phyloP scores from a whole-genome alignment of 2,113 vertebrate genomes.

The Sturnira hondurensis region DNA sequence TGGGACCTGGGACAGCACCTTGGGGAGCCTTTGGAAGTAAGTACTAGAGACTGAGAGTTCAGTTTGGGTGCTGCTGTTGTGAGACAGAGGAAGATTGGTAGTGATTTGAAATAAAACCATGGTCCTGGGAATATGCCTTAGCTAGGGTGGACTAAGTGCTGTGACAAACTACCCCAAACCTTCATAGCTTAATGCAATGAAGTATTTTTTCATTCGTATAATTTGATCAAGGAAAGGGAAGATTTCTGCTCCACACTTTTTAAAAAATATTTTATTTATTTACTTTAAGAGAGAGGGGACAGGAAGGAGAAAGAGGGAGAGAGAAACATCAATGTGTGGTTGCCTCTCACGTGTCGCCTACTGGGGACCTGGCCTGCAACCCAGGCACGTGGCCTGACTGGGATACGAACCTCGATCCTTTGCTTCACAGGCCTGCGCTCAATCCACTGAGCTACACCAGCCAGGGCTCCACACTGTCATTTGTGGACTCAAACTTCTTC shows the following conservation, averaged over 20 bases:
- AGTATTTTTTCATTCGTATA: not conserved
- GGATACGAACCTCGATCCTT: too few relatives aligned
- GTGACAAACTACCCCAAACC: not conserved
- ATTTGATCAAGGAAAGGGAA: not conserved
- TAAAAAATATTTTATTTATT: too few relatives aligned
- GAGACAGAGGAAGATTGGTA: not conserved
- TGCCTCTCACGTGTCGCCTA: too few relatives aligned
- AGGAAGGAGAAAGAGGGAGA: too few relatives aligned
- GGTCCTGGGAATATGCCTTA: not conserved
- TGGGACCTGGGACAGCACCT: not conserved
- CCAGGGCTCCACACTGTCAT: not conserved
- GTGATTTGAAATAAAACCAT: not conserved
- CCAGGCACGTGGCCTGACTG: too few relatives aligned
- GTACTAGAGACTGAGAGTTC: not conserved
- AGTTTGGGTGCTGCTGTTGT: not conserved
- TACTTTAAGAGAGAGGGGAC: too few relatives aligned
- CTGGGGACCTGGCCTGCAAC: too few relatives aligned
- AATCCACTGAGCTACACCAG: too few relatives aligned
- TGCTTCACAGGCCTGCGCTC: too few relatives aligned
- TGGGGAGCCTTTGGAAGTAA: not conserved
- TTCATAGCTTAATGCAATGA: not conserved
- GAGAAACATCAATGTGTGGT: too few relatives aligned
- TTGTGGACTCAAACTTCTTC: not conserved
- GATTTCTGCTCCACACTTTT: not conserved
- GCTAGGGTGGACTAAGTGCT: not conserved